These are phyloP conservation scores for Antechinus stuartii DNA, from an alignment of 2,113 vertebrate species.

Conservation along the genomic window DNA sequence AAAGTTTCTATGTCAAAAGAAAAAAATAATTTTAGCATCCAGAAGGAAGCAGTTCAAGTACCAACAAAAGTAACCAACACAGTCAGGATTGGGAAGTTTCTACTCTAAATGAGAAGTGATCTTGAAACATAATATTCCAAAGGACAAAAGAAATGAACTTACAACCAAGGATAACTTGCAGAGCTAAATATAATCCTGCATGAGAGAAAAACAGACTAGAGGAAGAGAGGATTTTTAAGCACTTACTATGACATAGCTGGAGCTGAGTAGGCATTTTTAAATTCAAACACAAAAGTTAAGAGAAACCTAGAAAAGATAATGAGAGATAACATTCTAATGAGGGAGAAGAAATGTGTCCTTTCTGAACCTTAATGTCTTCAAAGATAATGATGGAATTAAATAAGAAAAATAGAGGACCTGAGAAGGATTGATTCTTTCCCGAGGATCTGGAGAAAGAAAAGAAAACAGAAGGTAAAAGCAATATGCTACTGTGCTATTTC, in stretches of 20 bases:
- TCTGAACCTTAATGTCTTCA: neutral
- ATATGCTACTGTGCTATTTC: neutral
- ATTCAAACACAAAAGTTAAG: neutral
- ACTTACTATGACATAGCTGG: neutral
- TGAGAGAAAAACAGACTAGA: neutral
- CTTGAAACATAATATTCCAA: neutral
- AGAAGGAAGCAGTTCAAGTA: neutral
- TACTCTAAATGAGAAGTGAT: neutral
- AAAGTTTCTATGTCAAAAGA: neutral
- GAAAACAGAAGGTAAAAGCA: neutral
- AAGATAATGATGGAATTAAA: neutral
- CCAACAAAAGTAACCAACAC: neutral
- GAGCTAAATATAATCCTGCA: neutral
- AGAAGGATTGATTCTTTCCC: neutral
- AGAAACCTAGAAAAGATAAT: neutral
- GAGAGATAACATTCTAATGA: neutral
- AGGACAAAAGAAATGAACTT: neutral
- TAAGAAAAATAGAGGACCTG: neutral
- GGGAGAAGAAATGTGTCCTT: neutral
- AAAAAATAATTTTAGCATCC: neutral
- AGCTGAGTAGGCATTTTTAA: neutral
- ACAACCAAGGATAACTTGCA: neutral
- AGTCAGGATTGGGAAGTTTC: neutral
- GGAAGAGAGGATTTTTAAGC: neutral
- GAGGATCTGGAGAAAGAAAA: neutral